Percentiles rank a stretch among this genome's conserved stretches.
Evolutionary conservation across 2,113 vertebrate species (phyloP).

Genomic region (Andinoacara biseriatus): DNA sequence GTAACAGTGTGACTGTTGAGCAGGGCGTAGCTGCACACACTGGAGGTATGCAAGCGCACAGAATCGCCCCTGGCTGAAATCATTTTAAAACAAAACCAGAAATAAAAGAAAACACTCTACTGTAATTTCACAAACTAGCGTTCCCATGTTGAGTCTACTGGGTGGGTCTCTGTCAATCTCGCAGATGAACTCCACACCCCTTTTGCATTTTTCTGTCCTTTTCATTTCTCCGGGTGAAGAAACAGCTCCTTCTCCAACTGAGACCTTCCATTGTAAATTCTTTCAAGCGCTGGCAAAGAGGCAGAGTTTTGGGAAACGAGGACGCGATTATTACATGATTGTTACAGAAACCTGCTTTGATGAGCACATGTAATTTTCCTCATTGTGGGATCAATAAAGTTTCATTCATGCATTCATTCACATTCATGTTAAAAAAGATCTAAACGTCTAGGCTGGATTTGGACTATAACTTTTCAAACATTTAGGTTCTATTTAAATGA

Average conservation of each 20-base stretch:
- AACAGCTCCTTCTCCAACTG: background rate
- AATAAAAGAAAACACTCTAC: background rate
- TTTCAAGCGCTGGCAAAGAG: background rate
- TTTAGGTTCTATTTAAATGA: too few relatives aligned
- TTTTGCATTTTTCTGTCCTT: background rate
- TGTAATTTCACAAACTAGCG: background rate
- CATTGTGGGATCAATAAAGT: too few relatives aligned
- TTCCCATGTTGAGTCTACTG: constrained; percentile 14
- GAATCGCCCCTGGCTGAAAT: background rate
- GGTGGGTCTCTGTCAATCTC: constrained; percentile 16
- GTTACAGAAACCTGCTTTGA: background rate
- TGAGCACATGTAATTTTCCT: too few relatives aligned
- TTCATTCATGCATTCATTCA: too few relatives aligned
- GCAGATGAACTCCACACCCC: background rate
- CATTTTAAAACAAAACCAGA: background rate
- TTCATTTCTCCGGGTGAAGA: background rate
- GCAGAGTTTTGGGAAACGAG: background rate
- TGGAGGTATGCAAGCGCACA: background rate
- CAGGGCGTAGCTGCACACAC: constrained; percentile 7
- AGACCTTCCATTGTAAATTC: background rate
- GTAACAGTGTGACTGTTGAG: constrained; percentile 8
- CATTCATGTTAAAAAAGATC: too few relatives aligned
- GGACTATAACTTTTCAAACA: too few relatives aligned
- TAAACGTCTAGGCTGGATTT: too few relatives aligned
- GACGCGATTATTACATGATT: background rate